Evolutionary conservation across 2,888 invertebrate species (phyloP), one percentile per base, ranked within the genome.

Genomic region (Drosophila setosimentum): DNA sequence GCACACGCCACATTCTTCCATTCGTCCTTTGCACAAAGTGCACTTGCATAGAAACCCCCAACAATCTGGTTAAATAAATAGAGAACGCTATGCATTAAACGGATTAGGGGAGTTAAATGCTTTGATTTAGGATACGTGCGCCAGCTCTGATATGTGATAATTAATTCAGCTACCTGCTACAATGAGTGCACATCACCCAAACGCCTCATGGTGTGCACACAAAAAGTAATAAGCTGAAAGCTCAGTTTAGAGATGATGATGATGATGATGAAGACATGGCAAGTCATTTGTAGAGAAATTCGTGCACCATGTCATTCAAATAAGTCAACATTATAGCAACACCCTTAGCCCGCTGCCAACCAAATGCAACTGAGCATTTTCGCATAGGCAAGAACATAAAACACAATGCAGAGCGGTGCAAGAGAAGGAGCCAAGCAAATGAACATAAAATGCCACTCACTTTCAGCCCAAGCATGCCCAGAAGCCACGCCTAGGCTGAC

Each of bases 381-480:
- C 77, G 51, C 64, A 68, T 80, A 80, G 82, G 86, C 82, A 72
- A 83, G 66, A 61, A 70, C 87, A 86, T 85, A 86, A 85, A 85
- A 87, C 89, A 87, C 84, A 78, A 83, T 78, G 86, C 83, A 77
- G 55, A 13, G 59, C 57, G 50, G 51, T 61, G 74, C 49, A 27
- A 5, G 2, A 54, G 35, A 16, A 50, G 65, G 16, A 58, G 49
- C 53, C 77, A 58, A 62, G 73, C 70, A 80, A 89, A 86, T 89
- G 87, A 87, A 89, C 87, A 87, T 89, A 87, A 87, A 89, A 87
- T 88, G 89, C 86, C 88, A 89, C 87, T 87, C 88, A 89, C 86
- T 78, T 82, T 73, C 50, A 30, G 59, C 62, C 59, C 73, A 72
- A 57, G 68, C 67, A 75, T 60, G 61, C 67, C 74, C 78, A 73